These are phyloP conservation scores for Melinaea marsaeus DNA, from an alignment of 2,888 invertebrate genomes.

Conservation along the genomic window DNA sequence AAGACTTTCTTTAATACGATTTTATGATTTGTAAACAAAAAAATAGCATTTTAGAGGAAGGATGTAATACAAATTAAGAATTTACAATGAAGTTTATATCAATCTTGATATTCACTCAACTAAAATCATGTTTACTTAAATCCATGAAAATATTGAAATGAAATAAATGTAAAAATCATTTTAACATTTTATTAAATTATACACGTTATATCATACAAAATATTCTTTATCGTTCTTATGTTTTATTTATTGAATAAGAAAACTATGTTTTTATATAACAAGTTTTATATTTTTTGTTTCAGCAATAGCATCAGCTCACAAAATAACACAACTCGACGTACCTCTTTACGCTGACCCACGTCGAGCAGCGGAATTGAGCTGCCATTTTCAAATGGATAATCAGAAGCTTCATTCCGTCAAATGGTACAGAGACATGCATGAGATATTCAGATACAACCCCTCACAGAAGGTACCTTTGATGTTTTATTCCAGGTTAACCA, in stretches of 20 bases:
- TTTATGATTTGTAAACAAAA: no score
- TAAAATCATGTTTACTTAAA: not conserved
- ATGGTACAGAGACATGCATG: constrained; percentile 70
- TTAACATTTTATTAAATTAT: no score
- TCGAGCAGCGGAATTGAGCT: constrained; percentile 70
- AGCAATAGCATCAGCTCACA: constrained; percentile 67
- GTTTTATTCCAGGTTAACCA: constrained; percentile 21
- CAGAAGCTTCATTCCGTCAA: constrained; percentile 71
- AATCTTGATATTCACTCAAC: not conserved
- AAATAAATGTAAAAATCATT: constrained; percentile 29
- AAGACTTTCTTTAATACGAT: not conserved
- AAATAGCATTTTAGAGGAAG: no score
- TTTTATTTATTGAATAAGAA: no score
- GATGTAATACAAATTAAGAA: not conserved
- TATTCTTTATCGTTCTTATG: no score
- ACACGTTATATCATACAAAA: no score
- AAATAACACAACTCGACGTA: constrained; percentile 68
- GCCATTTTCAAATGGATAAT: constrained; percentile 70
- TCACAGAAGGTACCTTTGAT: constrained; percentile 52
- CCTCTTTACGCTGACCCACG: constrained; percentile 70
- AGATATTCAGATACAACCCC: constrained; percentile 71
- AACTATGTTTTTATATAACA: no score
- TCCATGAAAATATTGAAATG: not conserved
- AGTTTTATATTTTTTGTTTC: constrained; percentile 29
- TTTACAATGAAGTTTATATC: not conserved